Evolutionary conservation across 2,888 invertebrate genomes (phyloP).

Genomic region (Cephus runcator): DNA sequence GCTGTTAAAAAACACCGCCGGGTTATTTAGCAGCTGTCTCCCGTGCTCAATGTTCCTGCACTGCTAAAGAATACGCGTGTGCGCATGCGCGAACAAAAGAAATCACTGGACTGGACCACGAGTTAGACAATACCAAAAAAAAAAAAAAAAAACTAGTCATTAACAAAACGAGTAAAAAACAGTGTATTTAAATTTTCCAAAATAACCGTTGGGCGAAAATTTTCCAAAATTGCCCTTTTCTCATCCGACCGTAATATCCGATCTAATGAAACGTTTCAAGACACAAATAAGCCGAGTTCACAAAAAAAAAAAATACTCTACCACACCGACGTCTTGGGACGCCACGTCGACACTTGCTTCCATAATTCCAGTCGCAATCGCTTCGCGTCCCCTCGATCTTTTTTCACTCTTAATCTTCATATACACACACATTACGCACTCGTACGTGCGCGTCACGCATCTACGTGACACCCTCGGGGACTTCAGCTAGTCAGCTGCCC

Average conservation of each 20-base stretch:
- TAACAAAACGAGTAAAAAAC: background rate
- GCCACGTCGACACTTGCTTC: background rate
- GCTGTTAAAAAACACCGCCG: background rate
- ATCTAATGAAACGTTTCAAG: background rate
- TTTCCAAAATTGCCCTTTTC: background rate
- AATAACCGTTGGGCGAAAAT: too few relatives aligned
- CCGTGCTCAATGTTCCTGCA: background rate
- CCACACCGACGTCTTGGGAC: background rate
- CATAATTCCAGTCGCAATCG: background rate
- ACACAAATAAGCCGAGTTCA: background rate
- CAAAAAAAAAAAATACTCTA: background rate
- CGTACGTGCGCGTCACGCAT: slow-evolving; percentile 7
- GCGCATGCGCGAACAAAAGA: background rate
- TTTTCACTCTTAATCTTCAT: background rate
- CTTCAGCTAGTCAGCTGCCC: slow-evolving; percentile 28
- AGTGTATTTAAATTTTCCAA: background rate
- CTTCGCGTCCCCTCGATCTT: background rate
- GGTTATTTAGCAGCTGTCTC: background rate
- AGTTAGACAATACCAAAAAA: background rate
- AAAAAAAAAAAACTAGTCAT: background rate
- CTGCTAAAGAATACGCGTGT: background rate
- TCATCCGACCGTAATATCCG: background rate
- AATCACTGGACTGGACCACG: background rate
- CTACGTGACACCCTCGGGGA: slow-evolving; percentile 6
- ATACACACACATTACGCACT: background rate